These are phyloP conservation scores for Agonum fuliginosum DNA, from an alignment of 2,888 invertebrate genomes.

Conservation along the genomic window DNA sequence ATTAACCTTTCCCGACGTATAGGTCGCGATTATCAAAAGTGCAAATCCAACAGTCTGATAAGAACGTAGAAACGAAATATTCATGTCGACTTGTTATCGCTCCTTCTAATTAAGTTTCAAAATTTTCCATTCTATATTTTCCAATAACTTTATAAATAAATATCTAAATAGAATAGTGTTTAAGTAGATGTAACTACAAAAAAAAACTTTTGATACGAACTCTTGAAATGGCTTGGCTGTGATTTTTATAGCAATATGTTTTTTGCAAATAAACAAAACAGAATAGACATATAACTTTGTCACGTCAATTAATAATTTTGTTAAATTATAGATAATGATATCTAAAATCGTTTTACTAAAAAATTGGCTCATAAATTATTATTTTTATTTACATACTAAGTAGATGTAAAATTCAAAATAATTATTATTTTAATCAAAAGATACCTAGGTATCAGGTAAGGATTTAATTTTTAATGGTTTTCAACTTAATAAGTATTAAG, in stretches of 20 bases:
- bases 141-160: constrained; percentile 9
- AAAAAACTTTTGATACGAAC: too few species aligned
- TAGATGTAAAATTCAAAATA: too few species aligned
- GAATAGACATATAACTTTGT: too few species aligned
- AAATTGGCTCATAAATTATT: not conserved
- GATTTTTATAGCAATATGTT: too few species aligned
- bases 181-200: not conserved
- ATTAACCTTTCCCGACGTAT: constrained; percentile 48
- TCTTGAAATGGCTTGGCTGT: too few species aligned
- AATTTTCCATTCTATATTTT: constrained; percentile 37
- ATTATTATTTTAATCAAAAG: too few species aligned
- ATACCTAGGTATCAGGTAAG: too few species aligned
- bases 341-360: not conserved
- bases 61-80: constrained; percentile 41
- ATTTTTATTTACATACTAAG: not conserved
- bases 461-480: too few species aligned
- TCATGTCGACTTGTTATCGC: constrained; percentile 45
- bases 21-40: constrained; percentile 54
- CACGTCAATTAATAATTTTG: too few species aligned
- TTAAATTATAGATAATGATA: too few species aligned
- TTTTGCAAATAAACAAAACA: too few species aligned
- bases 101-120: constrained; percentile 43
- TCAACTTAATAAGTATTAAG: too few species aligned
- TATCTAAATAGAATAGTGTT: not conserved
- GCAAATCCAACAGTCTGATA: constrained; percentile 52